Base-by-base conservation (phyloP, 2,797 vertebrate genomes). In the Eospalax fontanierii region DNA sequence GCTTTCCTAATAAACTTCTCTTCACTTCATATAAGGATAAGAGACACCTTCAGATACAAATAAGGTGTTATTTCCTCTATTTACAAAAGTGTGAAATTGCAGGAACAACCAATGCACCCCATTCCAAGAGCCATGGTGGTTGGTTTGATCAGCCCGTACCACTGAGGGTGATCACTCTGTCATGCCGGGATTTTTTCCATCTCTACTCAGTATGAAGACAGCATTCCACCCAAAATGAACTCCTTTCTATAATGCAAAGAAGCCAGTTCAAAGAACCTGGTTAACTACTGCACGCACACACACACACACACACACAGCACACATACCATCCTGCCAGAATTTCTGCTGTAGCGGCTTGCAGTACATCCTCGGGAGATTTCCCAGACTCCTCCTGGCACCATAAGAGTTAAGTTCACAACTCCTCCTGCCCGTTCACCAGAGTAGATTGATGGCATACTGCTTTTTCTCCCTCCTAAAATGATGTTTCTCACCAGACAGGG, bases 361-460 rank as follows among this genome's bases (percentile, higher is more conserved):
- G 40, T 35, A 14, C 1, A 15, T 92, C 66, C 93, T 94, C 82
- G 46, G n/a, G 65, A 94, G 68, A 93, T 65, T 94, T 83, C 57
- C 88, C 26, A 1, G 21, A 84, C 54, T 76, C 30, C 74, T 82
- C 73, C 83, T 92, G 83, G 97, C 95, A 86, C 24, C 43, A 24
- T 14, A 93, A 76, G 33, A 91, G 0, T 95, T 97, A 97, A 89
- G 46, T 94, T 96, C 95, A 76, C 46, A 24, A n/a, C 50, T 76
- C 97, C 93, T 97, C 89, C 94, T 90, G 91, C 96, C 96, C 89
- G 94, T 86, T 93, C 78, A 87, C 85, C 79, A 96, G 94, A 97
- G 91, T 93, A 92, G 96, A 98, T 97, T 97, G 98, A 98, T 97
- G 89, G 46, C 97, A 63, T 40, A 22, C 96, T 65, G 0, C 79